These are phyloP conservation scores for Cistogaster globosa DNA, from an alignment of 2,888 invertebrate species.

Conservation along the genomic window DNA sequence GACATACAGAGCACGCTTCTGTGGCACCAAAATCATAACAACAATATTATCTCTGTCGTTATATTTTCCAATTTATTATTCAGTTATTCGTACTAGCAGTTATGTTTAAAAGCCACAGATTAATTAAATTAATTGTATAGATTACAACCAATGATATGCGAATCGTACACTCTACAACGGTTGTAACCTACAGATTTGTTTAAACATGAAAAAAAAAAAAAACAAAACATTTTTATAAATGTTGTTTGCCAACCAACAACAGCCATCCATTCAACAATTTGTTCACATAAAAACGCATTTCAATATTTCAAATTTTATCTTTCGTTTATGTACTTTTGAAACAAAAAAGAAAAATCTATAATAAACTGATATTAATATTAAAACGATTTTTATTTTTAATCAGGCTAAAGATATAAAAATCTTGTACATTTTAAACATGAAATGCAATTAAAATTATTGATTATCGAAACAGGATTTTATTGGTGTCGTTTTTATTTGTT, in stretches of 20 bases:
- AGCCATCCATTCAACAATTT: background rate
- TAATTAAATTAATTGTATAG: slow-evolving; percentile 71
- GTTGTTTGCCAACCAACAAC: background rate
- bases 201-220: background rate
- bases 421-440: slow-evolving; percentile 1
- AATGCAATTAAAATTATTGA: slow-evolving; percentile 65
- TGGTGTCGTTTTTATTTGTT: slow-evolving; percentile 7
- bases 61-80: slow-evolving; percentile 17
- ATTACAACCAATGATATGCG: slow-evolving; percentile 67
- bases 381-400: slow-evolving; percentile 31
- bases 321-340: slow-evolving; percentile 23
- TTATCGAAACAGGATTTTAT: slow-evolving; percentile 26
- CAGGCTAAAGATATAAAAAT: slow-evolving; percentile 7
- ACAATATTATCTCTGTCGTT: no score
- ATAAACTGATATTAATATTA: slow-evolving; percentile 21
- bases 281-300: background rate
- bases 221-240: no score
- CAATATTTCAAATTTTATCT: slow-evolving; percentile 58
- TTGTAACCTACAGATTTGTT: slow-evolving; percentile 17
- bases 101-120: slow-evolving; percentile 55
- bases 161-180: slow-evolving; percentile 11
- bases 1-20: no score
- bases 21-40: no score
- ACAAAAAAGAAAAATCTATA: slow-evolving; percentile 40
- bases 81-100: background rate